These are phyloP conservation scores for Melangyna quadrimaculata DNA, from an alignment of 2,888 invertebrate genomes.

Conservation along the genomic window DNA sequence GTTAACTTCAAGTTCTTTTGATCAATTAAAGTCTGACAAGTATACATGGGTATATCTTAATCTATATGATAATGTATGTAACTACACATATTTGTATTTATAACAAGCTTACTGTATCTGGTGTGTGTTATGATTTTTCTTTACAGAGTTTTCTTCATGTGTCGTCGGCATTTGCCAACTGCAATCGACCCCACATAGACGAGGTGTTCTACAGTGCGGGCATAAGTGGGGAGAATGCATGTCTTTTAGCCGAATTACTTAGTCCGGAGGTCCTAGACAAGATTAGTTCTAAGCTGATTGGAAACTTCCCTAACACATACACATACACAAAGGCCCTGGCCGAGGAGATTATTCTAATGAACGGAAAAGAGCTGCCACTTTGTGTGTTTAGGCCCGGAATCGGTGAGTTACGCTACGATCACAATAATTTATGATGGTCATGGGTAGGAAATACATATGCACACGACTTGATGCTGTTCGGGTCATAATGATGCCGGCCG, in stretches of 20 bases:
- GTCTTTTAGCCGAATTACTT: conserved; percentile 76
- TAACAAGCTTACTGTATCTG: background rate
- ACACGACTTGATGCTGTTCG: background rate
- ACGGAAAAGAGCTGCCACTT: conserved; percentile 84
- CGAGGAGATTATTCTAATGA: conserved; percentile 84
- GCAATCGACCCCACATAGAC: conserved; percentile 79
- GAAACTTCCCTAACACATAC: conserved; percentile 86
- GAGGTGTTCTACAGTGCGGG: conserved; percentile 80
- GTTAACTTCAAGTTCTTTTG: conserved; percentile 65
- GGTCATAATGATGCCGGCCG: background rate
- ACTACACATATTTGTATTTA: background rate
- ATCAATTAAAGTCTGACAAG: conserved; percentile 65
- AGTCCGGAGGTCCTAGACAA: conserved; percentile 78
- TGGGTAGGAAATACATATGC: background rate
- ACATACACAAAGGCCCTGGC: conserved; percentile 88
- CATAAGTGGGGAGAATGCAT: conserved; percentile 77
- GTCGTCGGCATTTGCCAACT: conserved; percentile 87
- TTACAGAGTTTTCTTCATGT: conserved; percentile 84
- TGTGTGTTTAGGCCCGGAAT: conserved; percentile 88
- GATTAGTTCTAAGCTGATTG: conserved; percentile 75
- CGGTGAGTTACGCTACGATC: conserved; percentile 78
- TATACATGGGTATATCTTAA: conserved; percentile 2
- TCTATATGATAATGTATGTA: background rate
- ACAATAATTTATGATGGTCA: background rate
- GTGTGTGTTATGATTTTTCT: conserved; percentile 18